Percentiles rank a stretch among this genome's conserved stretches.
phyloP scores from a whole-genome alignment of 1,140 invertebrate genomes.

The Drosophila nigrodunni region DNA sequence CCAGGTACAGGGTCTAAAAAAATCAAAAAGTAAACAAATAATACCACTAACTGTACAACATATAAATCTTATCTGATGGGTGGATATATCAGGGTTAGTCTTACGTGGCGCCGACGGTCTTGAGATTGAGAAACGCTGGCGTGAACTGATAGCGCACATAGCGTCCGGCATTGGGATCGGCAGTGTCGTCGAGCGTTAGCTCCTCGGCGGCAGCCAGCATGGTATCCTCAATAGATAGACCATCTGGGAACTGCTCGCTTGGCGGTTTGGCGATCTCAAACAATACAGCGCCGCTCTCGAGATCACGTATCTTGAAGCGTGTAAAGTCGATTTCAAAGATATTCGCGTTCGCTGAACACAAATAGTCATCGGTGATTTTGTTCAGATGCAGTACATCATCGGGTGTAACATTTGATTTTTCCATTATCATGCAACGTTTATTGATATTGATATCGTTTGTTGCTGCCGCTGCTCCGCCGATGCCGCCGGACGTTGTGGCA shows the following conservation, averaged over 20 bases:
- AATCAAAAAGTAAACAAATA: no score
- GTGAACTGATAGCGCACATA: constrained; percentile 99
- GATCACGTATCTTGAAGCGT: constrained; percentile 97
- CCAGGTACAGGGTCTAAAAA: no score
- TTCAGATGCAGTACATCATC: constrained; percentile 88
- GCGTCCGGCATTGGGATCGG: constrained; percentile 95
- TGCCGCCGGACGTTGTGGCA: background rate
- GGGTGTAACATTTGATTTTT: constrained; percentile 85
- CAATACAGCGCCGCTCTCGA: constrained; percentile 95
- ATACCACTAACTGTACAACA: no score
- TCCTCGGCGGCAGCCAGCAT: constrained; percentile 87
- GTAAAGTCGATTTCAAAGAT: constrained; percentile 99
- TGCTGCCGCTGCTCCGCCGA: background rate
- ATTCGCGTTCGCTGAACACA: constrained; percentile 97
- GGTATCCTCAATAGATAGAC: constrained; percentile 86
- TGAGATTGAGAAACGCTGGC: constrained; percentile 97
- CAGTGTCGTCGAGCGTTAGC: constrained; percentile 82
- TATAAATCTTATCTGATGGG: no score
- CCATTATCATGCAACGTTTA: constrained; percentile 38
- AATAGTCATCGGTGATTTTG: constrained; percentile 90
- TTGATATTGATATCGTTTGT: constrained; percentile 10
- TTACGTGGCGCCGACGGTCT: constrained; percentile 97
- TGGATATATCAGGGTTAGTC: background rate
- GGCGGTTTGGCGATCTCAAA: constrained; percentile 99
- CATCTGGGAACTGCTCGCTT: constrained; percentile 86